Evolutionary conservation across 2,888 invertebrate species (phyloP).

Genomic region (Caenorhabditis imperialis): DNA sequence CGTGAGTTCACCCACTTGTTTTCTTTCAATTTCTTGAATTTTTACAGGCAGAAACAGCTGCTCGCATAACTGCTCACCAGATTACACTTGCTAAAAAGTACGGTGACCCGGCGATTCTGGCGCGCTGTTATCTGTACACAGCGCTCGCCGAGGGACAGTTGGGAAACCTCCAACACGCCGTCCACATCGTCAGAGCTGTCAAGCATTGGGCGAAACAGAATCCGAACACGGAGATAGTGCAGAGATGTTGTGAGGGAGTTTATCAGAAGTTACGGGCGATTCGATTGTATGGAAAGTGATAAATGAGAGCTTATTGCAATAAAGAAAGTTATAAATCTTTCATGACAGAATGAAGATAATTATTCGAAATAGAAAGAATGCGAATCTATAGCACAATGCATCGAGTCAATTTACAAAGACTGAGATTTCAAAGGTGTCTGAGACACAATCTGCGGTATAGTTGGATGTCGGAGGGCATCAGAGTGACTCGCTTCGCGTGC

Average conservation of each 20-base stretch:
- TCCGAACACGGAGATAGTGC: conserved; percentile 32
- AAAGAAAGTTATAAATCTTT: conserved; percentile 2
- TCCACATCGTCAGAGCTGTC: conserved; percentile 45
- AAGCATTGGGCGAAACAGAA: conserved; percentile 32
- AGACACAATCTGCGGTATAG: conserved; percentile 53
- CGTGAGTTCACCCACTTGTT: too few species aligned
- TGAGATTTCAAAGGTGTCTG: conserved; percentile 8
- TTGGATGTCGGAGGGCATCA: conserved; percentile 52
- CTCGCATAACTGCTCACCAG: conserved; percentile 83
- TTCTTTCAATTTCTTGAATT: too few species aligned
- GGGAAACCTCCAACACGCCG: conserved; percentile 81
- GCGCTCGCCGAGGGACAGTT: conserved; percentile 91
- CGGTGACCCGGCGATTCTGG: conserved; percentile 87
- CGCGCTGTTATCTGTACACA: conserved; percentile 88
- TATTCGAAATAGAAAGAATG: too few species aligned
- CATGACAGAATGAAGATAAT: conserved; percentile 7
- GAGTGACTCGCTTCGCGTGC: conserved; percentile 60
- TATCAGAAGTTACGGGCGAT: conserved; percentile 40
- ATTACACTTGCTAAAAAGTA: conserved; percentile 86
- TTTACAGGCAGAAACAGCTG: conserved; percentile 88
- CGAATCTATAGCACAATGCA: too few species aligned
- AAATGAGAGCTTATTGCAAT: not conserved
- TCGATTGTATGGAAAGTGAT: conserved; percentile 14
- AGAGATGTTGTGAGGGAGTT: conserved; percentile 39
- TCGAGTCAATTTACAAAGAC: too few species aligned